phyloP scores from a whole-genome alignment of 2,888 invertebrate species.

The Troides aeacus region DNA sequence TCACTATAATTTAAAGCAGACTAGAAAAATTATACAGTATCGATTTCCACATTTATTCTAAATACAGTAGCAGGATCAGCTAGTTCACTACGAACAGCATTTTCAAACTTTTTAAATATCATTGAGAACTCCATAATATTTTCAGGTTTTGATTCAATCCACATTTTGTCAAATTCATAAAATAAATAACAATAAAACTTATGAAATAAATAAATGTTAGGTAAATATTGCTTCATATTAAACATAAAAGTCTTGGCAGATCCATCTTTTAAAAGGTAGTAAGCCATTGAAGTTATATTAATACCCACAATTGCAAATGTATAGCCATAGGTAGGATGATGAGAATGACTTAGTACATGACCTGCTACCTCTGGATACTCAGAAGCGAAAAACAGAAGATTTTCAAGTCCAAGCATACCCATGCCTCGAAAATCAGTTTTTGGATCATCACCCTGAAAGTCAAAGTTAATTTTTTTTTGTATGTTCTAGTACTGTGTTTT shows the following conservation, averaged over 20 bases:
- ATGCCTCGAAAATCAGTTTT: conserved; percentile 99
- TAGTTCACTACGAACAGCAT: conserved; percentile 83
- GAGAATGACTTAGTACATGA: conserved; percentile 91
- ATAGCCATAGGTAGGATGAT: conserved; percentile 93
- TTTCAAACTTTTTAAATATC: conserved; percentile 92
- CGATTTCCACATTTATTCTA: conserved; percentile 89
- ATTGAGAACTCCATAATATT: conserved; percentile 97
- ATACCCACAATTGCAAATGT: conserved; percentile 96
- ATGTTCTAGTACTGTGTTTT: no score
- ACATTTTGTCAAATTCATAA: conserved; percentile 96
- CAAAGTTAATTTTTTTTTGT: conserved; percentile 16
- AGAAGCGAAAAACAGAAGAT: conserved; percentile 91
- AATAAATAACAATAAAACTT: conserved; percentile 96
- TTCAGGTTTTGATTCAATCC: conserved; percentile 94
- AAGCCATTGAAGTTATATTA: conserved; percentile 95
- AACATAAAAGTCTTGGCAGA: conserved; percentile 94
- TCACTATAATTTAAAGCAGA: conserved; percentile 11
- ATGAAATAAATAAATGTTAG: conserved; percentile 89
- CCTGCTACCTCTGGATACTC: conserved; percentile 89
- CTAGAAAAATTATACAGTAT: conserved; percentile 69
- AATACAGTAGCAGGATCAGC: conserved; percentile 85
- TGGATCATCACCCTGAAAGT: conserved; percentile 94
- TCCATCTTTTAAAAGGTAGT: conserved; percentile 88
- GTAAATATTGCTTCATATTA: conserved; percentile 85
- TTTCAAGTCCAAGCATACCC: conserved; percentile 96